A percentile compares a stretch with the other conserved stretches of the same genome.
These are phyloP conservation scores for Colinus virginianus DNA, from an alignment of 2,113 vertebrate genomes.

Conservation along the genomic window DNA sequence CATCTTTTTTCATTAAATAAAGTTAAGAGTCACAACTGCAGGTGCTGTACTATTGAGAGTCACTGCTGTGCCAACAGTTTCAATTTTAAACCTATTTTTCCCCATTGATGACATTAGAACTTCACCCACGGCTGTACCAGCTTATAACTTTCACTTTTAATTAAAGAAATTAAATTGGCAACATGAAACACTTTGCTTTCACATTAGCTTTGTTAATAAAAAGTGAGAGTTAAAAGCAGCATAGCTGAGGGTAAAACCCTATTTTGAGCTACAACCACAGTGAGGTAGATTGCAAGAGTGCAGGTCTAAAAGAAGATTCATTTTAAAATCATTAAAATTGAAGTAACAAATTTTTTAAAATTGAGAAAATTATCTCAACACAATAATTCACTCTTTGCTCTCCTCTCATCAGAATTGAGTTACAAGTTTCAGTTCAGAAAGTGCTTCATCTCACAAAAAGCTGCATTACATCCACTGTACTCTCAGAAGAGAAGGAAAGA, in stretches of 20 bases:
- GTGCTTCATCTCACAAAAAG: neutral
- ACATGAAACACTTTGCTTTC: constrained; percentile 79
- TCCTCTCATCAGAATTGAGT: neutral
- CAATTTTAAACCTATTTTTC: constrained; percentile 77
- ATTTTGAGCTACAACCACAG: neutral
- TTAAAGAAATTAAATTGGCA: constrained; percentile 82
- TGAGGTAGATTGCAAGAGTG: constrained; percentile 1
- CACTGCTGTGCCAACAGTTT: constrained; percentile 67
- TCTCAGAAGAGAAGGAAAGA: neutral
- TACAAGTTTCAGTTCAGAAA: neutral
- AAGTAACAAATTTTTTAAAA: constrained; percentile 19
- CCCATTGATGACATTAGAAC: constrained; percentile 75
- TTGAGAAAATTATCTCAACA: neutral
- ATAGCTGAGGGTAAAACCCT: constrained; percentile 64
- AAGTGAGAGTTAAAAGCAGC: constrained; percentile 74
- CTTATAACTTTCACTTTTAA: constrained; percentile 83
- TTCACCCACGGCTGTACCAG: constrained; percentile 77
- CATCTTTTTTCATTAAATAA: constrained; percentile 66
- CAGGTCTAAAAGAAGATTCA: neutral
- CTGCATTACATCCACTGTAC: neutral
- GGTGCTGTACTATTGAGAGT: constrained; percentile 15
- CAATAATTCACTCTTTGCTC: neutral
- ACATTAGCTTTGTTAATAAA: constrained; percentile 79
- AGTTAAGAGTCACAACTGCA: constrained; percentile 55
- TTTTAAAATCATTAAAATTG: constrained; percentile 28